Percentiles rank a stretch among this genome's conserved stretches.
Conservation (phyloP, 1,140 invertebrate genomes). For the Drosophila willistoni region DNA sequence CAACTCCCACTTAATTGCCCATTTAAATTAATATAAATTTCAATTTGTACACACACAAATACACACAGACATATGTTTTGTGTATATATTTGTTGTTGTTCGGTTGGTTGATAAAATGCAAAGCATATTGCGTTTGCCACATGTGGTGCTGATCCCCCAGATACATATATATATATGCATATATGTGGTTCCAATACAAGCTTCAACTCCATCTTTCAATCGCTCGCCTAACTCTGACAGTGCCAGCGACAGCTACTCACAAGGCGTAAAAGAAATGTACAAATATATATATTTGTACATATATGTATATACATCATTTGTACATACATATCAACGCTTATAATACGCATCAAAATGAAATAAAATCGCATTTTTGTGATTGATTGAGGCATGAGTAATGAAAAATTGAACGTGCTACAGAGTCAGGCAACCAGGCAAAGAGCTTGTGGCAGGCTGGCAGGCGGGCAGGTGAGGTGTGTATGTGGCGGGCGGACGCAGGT, state of each 20-base stretch:
- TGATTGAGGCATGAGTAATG: constrained; percentile 82
- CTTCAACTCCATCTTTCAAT: background rate
- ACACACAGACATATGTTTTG: constrained; percentile 15
- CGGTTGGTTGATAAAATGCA: constrained; percentile 57
- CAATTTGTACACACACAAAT: constrained; percentile 55
- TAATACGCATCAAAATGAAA: constrained; percentile 81
- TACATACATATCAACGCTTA: constrained; percentile 68
- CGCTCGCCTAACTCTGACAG: constrained; percentile 17
- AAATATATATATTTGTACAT: constrained; percentile 12
- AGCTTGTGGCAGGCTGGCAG: constrained; percentile 31
- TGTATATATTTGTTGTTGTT: constrained; percentile 11
- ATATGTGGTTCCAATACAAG: background rate
- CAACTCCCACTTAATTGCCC: constrained; percentile 68
- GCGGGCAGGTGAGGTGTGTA: constrained; percentile 19
- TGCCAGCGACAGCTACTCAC: constrained; percentile 38
- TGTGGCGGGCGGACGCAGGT: background rate
- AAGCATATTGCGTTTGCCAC: constrained; percentile 68
- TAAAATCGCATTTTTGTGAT: constrained; percentile 80
- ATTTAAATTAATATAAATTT: constrained; percentile 81
- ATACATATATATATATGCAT: no score
- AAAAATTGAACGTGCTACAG: constrained; percentile 74
- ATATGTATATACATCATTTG: background rate
- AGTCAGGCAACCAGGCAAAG: constrained; percentile 31
- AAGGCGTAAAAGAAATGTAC: constrained; percentile 68
- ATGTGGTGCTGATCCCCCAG: constrained; percentile 43